Conservation (phyloP, 2,888 invertebrate genomes). For the Tachina grossa region DNA sequence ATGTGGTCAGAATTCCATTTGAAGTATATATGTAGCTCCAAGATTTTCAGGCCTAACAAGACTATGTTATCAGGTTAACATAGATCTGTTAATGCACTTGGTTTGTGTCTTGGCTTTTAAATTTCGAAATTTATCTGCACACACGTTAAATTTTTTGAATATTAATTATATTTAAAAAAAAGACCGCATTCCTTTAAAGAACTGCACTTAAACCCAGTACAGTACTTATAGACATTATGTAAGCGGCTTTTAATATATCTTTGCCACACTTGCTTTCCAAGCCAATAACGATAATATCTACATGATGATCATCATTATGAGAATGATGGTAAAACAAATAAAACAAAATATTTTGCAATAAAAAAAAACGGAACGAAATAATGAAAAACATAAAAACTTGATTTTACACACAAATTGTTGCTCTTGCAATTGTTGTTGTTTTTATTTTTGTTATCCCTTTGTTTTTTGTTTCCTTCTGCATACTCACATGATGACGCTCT, state of each 20-base stretch:
- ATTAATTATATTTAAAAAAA: too few relatives aligned
- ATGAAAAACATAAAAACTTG: conserved; percentile 28
- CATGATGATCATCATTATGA: conserved; percentile 53
- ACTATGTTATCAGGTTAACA: too few relatives aligned
- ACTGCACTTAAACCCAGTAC: neutral
- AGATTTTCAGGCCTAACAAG: too few relatives aligned
- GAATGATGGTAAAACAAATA: conserved; percentile 63
- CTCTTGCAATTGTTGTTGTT: conserved; percentile 11
- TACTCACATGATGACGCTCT: conserved; percentile 43
- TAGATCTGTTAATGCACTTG: too few relatives aligned
- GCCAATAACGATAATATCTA: conserved; percentile 58
- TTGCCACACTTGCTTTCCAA: conserved; percentile 67
- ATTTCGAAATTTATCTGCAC: too few relatives aligned
- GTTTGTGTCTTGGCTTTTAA: too few relatives aligned
- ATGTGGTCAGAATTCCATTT: too few relatives aligned
- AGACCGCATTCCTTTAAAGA: neutral
- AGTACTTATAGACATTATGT: conserved; percentile 39
- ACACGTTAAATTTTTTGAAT: too few relatives aligned
- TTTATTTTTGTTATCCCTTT: conserved; percentile 15
- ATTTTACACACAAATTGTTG: conserved; percentile 46
- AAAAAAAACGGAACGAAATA: conserved; percentile 8
- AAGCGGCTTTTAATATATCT: conserved; percentile 71
- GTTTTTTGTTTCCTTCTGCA: conserved; percentile 22
- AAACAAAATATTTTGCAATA: conserved; percentile 61
- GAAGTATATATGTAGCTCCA: too few relatives aligned